Base-by-base conservation (phyloP, 2,797 vertebrate species). In the Sebastes baramenuke region DNA sequence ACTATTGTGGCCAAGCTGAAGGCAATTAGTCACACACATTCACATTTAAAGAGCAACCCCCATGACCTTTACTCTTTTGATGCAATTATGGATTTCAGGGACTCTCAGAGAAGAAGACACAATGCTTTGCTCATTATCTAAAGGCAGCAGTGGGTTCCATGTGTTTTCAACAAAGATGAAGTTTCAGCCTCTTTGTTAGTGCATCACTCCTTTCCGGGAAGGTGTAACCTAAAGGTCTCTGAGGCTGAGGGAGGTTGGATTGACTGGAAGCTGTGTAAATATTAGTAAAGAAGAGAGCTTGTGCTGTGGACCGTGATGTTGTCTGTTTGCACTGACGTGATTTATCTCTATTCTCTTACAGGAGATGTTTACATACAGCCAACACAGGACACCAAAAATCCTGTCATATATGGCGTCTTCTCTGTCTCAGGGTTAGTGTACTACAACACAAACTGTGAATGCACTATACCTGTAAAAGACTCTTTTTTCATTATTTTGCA, bases 361-460 rank as follows among this genome's bases (percentile, higher is more conserved):
- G 99, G 98, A 95, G 98, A 98, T 0, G 97, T 99, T 90, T 99
- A 99, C 94, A 97, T 99, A 83, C 98, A 99, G 92, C 97, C 98
- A 90, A 99, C 97, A 9, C 98, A 99, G 87, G 99, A 99, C 88
- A 96, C 95, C 79, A 99, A 99, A 94, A 99, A 99, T 77, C 99
- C 99, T 0, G 94, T 99, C 82, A 99, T 99, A 91, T 99, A 99
- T 0, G 99, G 97, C 0, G 98, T 98, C 65, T 99, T 99, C 89
- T 98, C 97, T 0, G 97, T 99, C 62, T 99, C 98, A 0, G 99
- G 98, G 99, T 99, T 77, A 96, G 97, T 95, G 42, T 4, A 16
- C 22, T 22, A 3, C 25, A 54, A 24, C 8, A 24, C 2, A 65
- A 67, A 20, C 32, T 20, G 30, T 32, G 10, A 20, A 46, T 20